Evolutionary conservation across 64 coral and sea anemone species (phyloP).

Genomic region (Montipora sp.): DNA sequence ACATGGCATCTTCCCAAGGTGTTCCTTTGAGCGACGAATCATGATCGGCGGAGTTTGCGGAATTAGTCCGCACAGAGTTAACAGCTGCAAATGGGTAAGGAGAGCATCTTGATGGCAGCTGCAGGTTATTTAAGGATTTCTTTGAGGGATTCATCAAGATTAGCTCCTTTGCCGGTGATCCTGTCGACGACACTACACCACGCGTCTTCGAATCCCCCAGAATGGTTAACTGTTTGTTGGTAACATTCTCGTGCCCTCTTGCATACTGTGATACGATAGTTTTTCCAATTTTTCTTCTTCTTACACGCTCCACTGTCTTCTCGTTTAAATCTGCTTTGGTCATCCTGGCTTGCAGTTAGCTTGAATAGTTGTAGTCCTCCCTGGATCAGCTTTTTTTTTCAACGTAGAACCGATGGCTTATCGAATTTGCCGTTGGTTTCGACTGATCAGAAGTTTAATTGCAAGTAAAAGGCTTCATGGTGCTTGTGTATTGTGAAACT

Average conservation of each 20-base stretch:
- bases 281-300: not conserved
- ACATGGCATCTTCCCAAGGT: constrained; percentile 11
- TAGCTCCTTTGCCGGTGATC: not conserved
- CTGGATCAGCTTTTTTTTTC: not conserved
- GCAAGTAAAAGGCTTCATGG: not conserved
- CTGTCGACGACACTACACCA: not conserved
- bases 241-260: not conserved
- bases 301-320: not conserved
- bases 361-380: not conserved
- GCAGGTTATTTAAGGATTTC: not conserved
- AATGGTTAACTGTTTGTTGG: not conserved
- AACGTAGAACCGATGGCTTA: not conserved
- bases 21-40: constrained; percentile 23
- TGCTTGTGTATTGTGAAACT: constrained; percentile 1
- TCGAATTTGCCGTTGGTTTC: too few relatives aligned
- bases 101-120: not conserved
- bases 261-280: not conserved
- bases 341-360: not conserved
- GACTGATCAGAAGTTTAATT: too few relatives aligned
- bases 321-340: not conserved
- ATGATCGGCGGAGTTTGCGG: not conserved
- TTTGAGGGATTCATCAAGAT: not conserved
- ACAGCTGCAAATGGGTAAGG: not conserved
- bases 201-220: not conserved
- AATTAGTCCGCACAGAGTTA: not conserved